Evolutionary conservation across 1,140 invertebrate species (phyloP), one percentile per base, ranked within the genome.

Genomic region (Chironomus striatipennis): DNA sequence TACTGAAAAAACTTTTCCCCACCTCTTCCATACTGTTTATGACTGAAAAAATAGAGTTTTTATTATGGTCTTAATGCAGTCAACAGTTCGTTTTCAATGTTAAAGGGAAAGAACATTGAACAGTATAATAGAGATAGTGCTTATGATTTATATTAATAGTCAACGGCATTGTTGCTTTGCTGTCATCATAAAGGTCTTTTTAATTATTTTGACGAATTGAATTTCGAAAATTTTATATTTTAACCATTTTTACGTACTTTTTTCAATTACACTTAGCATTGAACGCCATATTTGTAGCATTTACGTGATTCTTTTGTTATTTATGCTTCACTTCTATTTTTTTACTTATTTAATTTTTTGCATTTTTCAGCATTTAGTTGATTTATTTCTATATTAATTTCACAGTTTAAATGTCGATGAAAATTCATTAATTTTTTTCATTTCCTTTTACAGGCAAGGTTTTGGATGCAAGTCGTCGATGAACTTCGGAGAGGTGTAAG

Each of bases 391-490:
- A 34, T 34, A 34, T 34, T 34, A 34, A 34, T 34, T 34, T 34
- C 5, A 34, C 24, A 34, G 24, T 34, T 34, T 34, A 34, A 34
- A 34, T 34, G 24, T 34, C 24, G 24, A 34, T 34, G 21, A 34
- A 34, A 73, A 15, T 73, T 42, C 42, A 73, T 73, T 73, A 42
- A 73, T 18, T 77, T 74, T 75, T 74, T 73, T 77, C 77, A 74
- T 73, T 75, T 75, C 47, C 74, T 76, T 76, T 83, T 83, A 20
- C 84, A 96, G 95, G 95, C 96, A 76, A 87, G 94, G 77, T 91
- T 98, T 81, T 98, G 97, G 97, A 92, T 98, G 78, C 96, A 98
- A 88, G 94, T 98, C 15, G 96, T 98, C 79, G 87, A 90, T 72
- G 93, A 98, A 80, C 84, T 87, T 73, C 80, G 95, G 18, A 86